Evolutionary conservation across 2,113 vertebrate species (phyloP).

Genomic region (Rhinoptilus africanus): DNA sequence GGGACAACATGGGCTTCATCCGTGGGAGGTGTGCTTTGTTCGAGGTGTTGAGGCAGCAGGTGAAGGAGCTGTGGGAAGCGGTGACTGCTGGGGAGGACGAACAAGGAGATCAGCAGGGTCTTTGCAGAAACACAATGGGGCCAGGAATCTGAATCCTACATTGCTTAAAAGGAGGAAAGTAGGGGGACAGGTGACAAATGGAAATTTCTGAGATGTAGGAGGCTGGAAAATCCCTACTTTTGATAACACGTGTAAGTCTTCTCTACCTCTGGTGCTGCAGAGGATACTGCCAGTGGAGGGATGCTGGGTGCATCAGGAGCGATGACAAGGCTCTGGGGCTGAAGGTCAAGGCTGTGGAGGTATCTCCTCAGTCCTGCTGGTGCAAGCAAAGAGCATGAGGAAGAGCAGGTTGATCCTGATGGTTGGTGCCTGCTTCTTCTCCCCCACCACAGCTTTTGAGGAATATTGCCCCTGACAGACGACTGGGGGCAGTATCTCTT

Average conservation of each 20-base stretch:
- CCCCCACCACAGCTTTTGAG: neutral
- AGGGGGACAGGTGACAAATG: neutral
- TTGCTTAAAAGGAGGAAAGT: neutral
- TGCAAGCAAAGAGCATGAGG: neutral
- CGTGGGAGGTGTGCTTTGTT: neutral
- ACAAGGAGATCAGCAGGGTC: rapidly evolving
- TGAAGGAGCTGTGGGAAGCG: neutral
- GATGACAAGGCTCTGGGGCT: too few species aligned
- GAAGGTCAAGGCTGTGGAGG: neutral
- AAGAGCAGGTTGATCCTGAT: neutral
- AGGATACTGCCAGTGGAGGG: neutral
- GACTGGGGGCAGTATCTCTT: neutral
- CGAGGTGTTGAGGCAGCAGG: neutral
- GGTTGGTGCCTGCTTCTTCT: neutral
- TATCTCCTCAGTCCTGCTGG: neutral
- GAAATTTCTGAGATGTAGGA: neutral
- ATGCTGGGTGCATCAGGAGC: neutral
- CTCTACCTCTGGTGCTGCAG: neutral
- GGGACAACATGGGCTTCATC: neutral
- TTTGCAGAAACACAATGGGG: neutral
- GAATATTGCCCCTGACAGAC: rapidly evolving
- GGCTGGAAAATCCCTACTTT: neutral
- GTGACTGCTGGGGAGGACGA: rapidly evolving
- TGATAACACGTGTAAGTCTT: neutral
- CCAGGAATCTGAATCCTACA: neutral